Percentiles rank a stretch among this genome's conserved stretches.
Evolutionary conservation across 2,797 vertebrate species (phyloP).

Genomic region (Champsocephalus gunnari): DNA sequence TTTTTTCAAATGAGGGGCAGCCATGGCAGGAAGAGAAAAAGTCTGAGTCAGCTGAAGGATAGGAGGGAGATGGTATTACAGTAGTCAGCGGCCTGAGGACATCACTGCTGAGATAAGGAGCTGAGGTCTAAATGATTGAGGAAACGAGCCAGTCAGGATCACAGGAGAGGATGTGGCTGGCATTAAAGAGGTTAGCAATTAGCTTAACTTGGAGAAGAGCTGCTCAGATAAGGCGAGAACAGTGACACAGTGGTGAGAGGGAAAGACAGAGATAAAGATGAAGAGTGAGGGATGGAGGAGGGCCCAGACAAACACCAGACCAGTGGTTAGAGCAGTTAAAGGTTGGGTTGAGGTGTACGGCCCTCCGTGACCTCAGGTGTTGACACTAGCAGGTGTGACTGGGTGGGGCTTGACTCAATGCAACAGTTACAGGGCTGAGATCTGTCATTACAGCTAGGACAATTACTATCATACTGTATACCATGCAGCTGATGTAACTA

Average conservation of each 20-base stretch:
- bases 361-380: conserved; percentile 70
- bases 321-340: conserved; percentile 71
- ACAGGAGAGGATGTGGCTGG: conserved; percentile 76
- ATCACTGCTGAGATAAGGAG: conserved; percentile 67
- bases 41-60: conserved; percentile 51
- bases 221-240: conserved; percentile 73
- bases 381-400: conserved; percentile 77
- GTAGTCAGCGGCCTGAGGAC: conserved; percentile 66
- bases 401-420: conserved; percentile 50
- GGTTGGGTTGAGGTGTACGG: conserved; percentile 46
- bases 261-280: conserved; percentile 40
- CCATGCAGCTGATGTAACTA: conserved; percentile 38
- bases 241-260: conserved; percentile 33
- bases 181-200: conserved; percentile 76
- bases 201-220: conserved; percentile 67
- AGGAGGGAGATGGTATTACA: conserved; percentile 51
- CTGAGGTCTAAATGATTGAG: conserved; percentile 70
- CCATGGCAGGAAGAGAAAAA: conserved; percentile 34
- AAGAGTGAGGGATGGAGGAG: conserved; percentile 49
- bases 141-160: conserved; percentile 76
- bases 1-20: conserved; percentile 57
- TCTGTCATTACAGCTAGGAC: conserved; percentile 62
- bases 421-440: conserved; percentile 62
- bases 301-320: conserved; percentile 68
- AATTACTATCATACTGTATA: conserved; percentile 49